These are phyloP conservation scores for Uropsilus gracilis DNA, from an alignment of 2,113 vertebrate genomes.

Conservation along the genomic window DNA sequence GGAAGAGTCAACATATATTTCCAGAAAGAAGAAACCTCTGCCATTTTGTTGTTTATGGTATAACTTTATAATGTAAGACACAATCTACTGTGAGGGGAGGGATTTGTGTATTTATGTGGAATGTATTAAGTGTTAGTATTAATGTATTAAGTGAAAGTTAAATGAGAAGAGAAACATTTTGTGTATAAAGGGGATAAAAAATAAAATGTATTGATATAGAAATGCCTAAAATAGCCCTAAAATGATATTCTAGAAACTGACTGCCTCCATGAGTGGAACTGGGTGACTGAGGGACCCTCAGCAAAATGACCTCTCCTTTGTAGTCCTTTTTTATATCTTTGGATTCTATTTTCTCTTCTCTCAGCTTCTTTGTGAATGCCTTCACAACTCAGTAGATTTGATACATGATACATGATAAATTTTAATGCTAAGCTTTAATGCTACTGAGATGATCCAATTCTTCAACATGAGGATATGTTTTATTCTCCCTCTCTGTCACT, in stretches of 20 bases:
- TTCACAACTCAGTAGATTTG: too few species aligned
- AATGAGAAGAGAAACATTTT: not conserved
- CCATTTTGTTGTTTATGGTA: accelerated
- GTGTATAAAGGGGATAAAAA: not conserved
- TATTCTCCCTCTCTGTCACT: not conserved
- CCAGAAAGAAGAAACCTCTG: not conserved
- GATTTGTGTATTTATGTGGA: not conserved
- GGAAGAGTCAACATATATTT: not conserved
- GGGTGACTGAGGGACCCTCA: not conserved
- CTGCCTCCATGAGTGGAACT: not conserved
- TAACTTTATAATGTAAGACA: not conserved
- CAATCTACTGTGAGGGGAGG: too few species aligned
- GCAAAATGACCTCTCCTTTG: not conserved
- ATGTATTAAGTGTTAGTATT: too few species aligned
- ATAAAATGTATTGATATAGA: not conserved
- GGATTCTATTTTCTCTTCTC: not conserved
- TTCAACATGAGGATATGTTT: not conserved
- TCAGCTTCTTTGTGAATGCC: not conserved
- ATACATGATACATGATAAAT: not conserved
- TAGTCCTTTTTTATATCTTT: not conserved
- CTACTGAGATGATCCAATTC: not conserved
- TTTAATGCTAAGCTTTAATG: not conserved
- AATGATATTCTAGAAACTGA: not conserved
- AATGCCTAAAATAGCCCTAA: not conserved
- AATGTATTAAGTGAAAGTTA: not conserved